Percentiles rank a stretch among this genome's conserved stretches.
phyloP scores from a whole-genome alignment of 2,113 vertebrate species.

The Pipra filicauda region DNA sequence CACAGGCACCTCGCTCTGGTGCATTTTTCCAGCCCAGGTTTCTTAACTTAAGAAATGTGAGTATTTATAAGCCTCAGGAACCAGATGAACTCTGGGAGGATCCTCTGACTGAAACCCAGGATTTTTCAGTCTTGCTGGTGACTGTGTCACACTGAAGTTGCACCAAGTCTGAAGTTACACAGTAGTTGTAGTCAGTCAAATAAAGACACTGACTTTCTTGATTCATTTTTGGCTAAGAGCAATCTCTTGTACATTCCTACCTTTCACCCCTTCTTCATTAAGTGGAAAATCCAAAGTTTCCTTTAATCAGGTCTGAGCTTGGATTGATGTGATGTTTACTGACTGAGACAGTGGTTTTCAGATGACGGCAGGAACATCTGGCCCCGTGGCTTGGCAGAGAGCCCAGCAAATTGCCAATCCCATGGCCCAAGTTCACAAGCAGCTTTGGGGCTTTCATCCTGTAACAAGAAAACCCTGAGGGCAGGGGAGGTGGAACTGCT shows the following conservation, averaged over 20 bases:
- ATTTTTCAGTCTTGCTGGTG: background rate
- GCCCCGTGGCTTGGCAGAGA: slow-evolving; percentile 25
- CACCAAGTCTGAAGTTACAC: background rate
- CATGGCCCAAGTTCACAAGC: background rate
- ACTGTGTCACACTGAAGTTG: background rate
- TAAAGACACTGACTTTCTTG: slow-evolving; percentile 43
- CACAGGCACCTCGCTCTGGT: background rate
- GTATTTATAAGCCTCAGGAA: background rate
- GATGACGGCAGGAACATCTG: slow-evolving; percentile 39
- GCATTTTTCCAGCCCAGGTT: background rate
- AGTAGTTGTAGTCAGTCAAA: slow-evolving; percentile 25
- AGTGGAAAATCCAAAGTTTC: slow-evolving; percentile 55
- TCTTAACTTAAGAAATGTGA: background rate
- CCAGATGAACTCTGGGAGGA: background rate
- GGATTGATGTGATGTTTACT: slow-evolving; percentile 52
- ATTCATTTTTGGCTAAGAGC: background rate
- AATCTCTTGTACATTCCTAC: slow-evolving; percentile 6
- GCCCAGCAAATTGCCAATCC: slow-evolving; percentile 49
- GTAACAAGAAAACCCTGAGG: background rate
- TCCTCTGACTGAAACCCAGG: background rate
- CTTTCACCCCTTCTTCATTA: slow-evolving; percentile 42
- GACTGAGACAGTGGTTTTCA: slow-evolving; percentile 36
- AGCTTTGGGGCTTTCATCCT: background rate
- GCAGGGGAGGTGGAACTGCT: background rate
- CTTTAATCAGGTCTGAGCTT: slow-evolving; percentile 41